phyloP scores from a whole-genome alignment of 2,797 vertebrate genomes.

The Otolemur crassicaudatus region DNA sequence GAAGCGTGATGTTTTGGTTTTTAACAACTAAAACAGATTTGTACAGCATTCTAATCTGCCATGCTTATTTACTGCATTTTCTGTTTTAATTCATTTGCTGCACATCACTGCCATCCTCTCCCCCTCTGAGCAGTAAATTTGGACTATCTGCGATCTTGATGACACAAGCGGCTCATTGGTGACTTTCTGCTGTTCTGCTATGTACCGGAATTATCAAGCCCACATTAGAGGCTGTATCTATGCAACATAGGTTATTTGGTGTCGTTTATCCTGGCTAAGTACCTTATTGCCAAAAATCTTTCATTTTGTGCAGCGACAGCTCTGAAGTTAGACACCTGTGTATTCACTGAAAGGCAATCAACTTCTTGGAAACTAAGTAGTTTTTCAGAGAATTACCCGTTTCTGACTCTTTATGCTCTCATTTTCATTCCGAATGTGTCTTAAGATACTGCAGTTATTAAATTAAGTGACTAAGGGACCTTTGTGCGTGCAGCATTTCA shows the following conservation, averaged over 20 bases:
- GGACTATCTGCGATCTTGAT: constrained; percentile 13
- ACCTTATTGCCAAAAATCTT: constrained; percentile 59
- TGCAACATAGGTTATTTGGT: constrained; percentile 34
- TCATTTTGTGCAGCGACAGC: constrained; percentile 28
- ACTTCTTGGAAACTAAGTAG: constrained; percentile 32
- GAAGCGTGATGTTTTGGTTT: constrained; percentile 46
- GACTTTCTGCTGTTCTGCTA: background rate
- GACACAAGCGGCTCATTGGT: background rate
- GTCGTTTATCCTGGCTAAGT: constrained; percentile 70
- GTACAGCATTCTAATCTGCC: constrained; percentile 43
- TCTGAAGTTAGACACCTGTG: constrained; percentile 76
- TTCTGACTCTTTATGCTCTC: constrained; percentile 68
- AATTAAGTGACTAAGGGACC: constrained; percentile 75
- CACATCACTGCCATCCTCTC: background rate
- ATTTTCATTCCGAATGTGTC: constrained; percentile 73
- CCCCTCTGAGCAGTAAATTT: constrained; percentile 14
- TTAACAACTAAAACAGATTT: constrained; percentile 60
- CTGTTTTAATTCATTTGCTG: constrained; percentile 56
- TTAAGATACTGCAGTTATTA: constrained; percentile 74
- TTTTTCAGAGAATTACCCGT: constrained; percentile 63
- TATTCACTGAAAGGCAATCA: constrained; percentile 63
- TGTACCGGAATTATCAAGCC: constrained; percentile 37
- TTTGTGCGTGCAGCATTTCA: constrained; percentile 47
- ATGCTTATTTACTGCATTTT: constrained; percentile 63
- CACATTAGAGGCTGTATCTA: constrained; percentile 50